Evolutionary conservation across 2,888 invertebrate genomes (phyloP), one percentile per base, ranked within the genome.

Genomic region (Apodemia zela): DNA sequence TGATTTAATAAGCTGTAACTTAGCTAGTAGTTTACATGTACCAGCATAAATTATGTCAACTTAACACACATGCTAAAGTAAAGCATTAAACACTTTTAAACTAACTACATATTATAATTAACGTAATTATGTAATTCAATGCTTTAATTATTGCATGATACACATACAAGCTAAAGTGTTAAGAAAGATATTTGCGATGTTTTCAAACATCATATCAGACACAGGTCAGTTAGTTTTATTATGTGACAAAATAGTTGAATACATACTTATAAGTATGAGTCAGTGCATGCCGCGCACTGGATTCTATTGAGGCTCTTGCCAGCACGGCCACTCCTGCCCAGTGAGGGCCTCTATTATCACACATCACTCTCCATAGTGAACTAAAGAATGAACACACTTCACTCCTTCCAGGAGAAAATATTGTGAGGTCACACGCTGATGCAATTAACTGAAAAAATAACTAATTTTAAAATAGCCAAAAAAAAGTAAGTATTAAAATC

Each of bases 271-370:
- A 95, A 0, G 94, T 95, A 72, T 95, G 94, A 38, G 94, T 94
- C 0, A 96, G 84, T 0, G 94, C 93, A 74, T 93, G 88, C 69
- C 94, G 87, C 0, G 95, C 94, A 60, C 92, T 89, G 0, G 93
- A 84, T 74, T 95, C 95, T 66, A 92, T 93, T 68, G 94, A 93
- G 4, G 94, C 94, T 63, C 93, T 92, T 21, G 93, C 87, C 35
- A 95, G 80, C 51, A 95, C 94, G n/a, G 94, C 93, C 0, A 95
- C 85, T 5, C 94, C 94, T 17, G 93, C 93, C 95, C 95, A 95
- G 47, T 95, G 92, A 0, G 93, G 92, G 0, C 94, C 93, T 57
- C 93, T 85, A 0, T 93, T 81, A 65, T 89, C 91, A 38, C 93
- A 92, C 93, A 95, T 93, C 18, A 94, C 90, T 60, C 95, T 92